These are phyloP conservation scores for Drosophila subpulchrella DNA, from an alignment of 1,140 invertebrate genomes.

Conservation along the genomic window DNA sequence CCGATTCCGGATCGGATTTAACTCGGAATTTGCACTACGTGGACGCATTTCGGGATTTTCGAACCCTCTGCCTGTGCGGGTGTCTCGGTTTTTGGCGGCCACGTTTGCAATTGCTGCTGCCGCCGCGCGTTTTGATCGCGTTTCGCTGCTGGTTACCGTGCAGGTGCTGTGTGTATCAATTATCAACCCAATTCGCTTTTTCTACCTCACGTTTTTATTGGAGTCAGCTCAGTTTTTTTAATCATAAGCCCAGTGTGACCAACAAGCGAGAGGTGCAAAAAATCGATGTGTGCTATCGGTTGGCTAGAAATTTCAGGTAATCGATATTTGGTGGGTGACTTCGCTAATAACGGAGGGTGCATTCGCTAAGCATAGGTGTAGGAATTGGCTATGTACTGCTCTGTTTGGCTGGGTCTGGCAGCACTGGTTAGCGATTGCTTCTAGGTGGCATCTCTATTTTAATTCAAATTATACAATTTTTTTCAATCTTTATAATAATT, in stretches of 20 bases:
- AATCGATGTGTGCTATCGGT: background rate
- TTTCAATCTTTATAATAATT: too few species aligned
- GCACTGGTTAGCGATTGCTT: background rate
- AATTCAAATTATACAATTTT: too few species aligned
- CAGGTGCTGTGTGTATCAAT: conserved; percentile 28
- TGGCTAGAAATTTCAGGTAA: background rate
- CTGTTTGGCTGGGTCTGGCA: background rate
- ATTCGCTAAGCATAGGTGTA: too few species aligned
- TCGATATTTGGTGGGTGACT: background rate
- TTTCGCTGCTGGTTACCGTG: conserved; percentile 23
- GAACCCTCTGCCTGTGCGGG: background rate
- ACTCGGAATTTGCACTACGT: conserved; percentile 76
- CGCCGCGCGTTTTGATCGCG: background rate
- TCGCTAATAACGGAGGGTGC: background rate
- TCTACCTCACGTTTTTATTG: conserved; percentile 47
- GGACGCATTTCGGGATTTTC: conserved; percentile 53
- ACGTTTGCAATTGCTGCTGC: conserved; percentile 5
- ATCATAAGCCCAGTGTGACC: conserved; percentile 39
- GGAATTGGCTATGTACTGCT: too few species aligned
- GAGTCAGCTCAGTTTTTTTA: conserved; percentile 37
- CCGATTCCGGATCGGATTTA: conserved; percentile 2
- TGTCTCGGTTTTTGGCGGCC: too few species aligned
- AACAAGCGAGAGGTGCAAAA: background rate
- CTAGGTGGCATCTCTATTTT: background rate
- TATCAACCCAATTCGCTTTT: conserved; percentile 38